Conservation (phyloP, 2,797 vertebrate species). For the Paratrypauchen microcephalus region DNA sequence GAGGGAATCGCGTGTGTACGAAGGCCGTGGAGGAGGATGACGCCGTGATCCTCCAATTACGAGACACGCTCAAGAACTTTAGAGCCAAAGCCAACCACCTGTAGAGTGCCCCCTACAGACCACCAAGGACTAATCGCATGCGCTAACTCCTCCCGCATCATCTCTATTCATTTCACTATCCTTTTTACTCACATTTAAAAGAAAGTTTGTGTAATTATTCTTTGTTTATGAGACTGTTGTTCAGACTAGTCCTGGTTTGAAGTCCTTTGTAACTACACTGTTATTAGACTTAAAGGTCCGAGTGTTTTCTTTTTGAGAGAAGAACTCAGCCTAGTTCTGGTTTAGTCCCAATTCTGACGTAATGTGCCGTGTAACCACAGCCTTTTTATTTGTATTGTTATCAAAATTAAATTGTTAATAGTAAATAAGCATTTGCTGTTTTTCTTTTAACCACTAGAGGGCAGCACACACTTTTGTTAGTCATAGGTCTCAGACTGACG, state of each 20-base stretch:
- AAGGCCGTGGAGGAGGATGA: constrained; percentile 62
- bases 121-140: not conserved
- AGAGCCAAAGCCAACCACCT: constrained; percentile 34
- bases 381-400: not conserved
- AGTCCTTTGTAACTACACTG: too few species aligned
- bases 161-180: not conserved
- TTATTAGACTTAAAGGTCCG: too few species aligned
- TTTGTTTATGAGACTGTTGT: not conserved
- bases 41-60: constrained; percentile 45
- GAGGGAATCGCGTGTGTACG: constrained; percentile 41
- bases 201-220: not conserved
- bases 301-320: too few species aligned
- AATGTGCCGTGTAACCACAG: too few species aligned
- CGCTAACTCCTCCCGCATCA: not conserved
- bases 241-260: not conserved
- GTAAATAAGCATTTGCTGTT: not conserved
- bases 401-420: not conserved
- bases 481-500: constrained; percentile 3
- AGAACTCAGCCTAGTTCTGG: not conserved
- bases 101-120: constrained; percentile 11
- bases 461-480: constrained; percentile 37
- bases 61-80: constrained; percentile 47
- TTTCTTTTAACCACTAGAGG: constrained; percentile 42
- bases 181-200: not conserved
- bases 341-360: not conserved